Conservation (phyloP, 2,113 vertebrate species). For the Pseudopodoces humilis region DNA sequence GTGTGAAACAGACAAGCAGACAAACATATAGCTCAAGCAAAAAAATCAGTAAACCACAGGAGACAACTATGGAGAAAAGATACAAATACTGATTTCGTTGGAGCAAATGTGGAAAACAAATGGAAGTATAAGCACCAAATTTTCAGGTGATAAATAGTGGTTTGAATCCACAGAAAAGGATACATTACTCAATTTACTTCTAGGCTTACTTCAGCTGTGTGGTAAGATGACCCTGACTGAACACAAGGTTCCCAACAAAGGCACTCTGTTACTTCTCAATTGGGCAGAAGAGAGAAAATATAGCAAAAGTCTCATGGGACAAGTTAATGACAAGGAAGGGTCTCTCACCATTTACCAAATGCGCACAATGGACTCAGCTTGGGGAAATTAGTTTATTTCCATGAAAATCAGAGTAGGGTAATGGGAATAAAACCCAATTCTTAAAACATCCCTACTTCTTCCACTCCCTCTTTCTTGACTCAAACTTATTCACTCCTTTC, state of each 20-base stretch:
- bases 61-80: not conserved
- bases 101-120: not conserved
- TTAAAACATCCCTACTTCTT: not conserved
- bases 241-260: not conserved
- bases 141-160: not conserved
- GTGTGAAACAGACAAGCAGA: not conserved
- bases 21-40: not conserved
- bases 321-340: not conserved
- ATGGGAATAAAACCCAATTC: not conserved
- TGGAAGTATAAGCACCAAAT: not conserved
- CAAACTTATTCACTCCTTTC: not conserved
- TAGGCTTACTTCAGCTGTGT: not conserved
- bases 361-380: not conserved
- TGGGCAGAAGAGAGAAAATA: not conserved
- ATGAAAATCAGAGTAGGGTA: not conserved
- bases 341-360: not conserved
- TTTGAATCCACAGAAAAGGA: not conserved
- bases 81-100: not conserved
- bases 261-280: not conserved
- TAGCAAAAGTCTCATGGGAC: not conserved
- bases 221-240: not conserved
- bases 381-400: not conserved
- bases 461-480: rapidly evolving
- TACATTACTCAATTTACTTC: not conserved
- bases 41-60: not conserved